These are phyloP conservation scores for Fragum whitleyi DNA, from an alignment of 2,888 invertebrate species.

Conservation along the genomic window DNA sequence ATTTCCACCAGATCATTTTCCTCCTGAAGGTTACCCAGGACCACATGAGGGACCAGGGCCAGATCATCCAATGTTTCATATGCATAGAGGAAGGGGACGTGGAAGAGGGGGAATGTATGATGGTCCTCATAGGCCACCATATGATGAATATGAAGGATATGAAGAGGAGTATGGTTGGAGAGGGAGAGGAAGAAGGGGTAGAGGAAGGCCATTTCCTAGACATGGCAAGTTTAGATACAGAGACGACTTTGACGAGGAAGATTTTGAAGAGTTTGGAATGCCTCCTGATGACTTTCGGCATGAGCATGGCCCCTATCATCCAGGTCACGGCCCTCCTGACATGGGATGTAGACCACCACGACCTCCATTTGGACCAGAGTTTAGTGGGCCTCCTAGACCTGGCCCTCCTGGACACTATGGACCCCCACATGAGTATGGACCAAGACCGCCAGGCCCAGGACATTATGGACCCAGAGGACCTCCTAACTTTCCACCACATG, in stretches of 20 bases:
- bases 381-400: constrained; percentile 34
- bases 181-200: constrained; percentile 22
- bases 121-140: constrained; percentile 1
- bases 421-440: constrained; percentile 43
- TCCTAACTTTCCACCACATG: constrained; percentile 21
- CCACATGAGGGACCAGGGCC: constrained; percentile 20
- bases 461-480: constrained; percentile 12
- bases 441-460: constrained; percentile 9
- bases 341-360: not conserved
- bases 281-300: constrained; percentile 20
- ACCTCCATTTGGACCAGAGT: constrained; percentile 3
- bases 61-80: constrained; percentile 5
- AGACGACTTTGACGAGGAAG: constrained; percentile 66
- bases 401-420: constrained; percentile 32
- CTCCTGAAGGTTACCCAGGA: not conserved
- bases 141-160: constrained; percentile 7
- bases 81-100: constrained; percentile 16
- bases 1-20: constrained; percentile 1
- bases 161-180: constrained; percentile 18
- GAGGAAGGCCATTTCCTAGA: constrained; percentile 28
- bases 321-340: constrained; percentile 9
- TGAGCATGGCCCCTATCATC: not conserved
- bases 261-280: constrained; percentile 55
- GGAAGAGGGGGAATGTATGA: constrained; percentile 15
- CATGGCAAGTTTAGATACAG: constrained; percentile 61